phyloP scores from a whole-genome alignment of 2,113 vertebrate genomes.

The Microcebus lehilahytsara region DNA sequence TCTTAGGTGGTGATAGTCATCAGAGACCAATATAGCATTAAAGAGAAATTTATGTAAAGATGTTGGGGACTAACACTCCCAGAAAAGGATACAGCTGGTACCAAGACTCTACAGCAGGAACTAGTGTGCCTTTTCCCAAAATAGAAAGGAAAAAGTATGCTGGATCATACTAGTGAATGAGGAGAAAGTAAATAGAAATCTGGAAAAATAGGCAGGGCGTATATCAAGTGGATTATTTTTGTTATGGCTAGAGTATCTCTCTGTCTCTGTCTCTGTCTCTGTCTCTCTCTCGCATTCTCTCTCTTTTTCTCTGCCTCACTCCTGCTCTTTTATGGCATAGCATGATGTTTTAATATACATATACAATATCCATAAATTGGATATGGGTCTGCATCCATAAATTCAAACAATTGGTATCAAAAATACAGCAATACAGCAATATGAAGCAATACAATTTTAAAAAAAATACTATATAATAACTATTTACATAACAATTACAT shows the following conservation, averaged over 20 bases:
- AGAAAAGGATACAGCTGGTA: not conserved
- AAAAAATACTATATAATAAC: too few relatives aligned
- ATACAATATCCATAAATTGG: too few relatives aligned
- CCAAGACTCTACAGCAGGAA: not conserved
- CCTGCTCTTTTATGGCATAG: not conserved
- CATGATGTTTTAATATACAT: not conserved
- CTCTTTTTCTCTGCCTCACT: not conserved
- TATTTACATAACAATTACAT: too few relatives aligned
- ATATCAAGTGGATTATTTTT: not conserved
- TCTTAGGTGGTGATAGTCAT: not conserved
- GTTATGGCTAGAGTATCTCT: not conserved
- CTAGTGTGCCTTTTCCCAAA: not conserved
- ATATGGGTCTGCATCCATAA: too few relatives aligned
- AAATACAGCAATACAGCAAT: too few relatives aligned
- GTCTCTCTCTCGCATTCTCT: not conserved
- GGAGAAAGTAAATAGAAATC: not conserved
- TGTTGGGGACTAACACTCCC: fast-evolving
- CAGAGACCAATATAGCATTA: not conserved
- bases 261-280: too few relatives aligned
- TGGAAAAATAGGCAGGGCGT: not conserved
- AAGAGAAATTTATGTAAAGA: not conserved
- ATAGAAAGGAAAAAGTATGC: not conserved
- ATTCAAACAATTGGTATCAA: too few relatives aligned
- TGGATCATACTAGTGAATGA: not conserved
- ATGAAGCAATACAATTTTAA: too few relatives aligned